These are phyloP conservation scores for Drosophila tanythrix DNA, from an alignment of 2,888 invertebrate genomes.

Conservation along the genomic window DNA sequence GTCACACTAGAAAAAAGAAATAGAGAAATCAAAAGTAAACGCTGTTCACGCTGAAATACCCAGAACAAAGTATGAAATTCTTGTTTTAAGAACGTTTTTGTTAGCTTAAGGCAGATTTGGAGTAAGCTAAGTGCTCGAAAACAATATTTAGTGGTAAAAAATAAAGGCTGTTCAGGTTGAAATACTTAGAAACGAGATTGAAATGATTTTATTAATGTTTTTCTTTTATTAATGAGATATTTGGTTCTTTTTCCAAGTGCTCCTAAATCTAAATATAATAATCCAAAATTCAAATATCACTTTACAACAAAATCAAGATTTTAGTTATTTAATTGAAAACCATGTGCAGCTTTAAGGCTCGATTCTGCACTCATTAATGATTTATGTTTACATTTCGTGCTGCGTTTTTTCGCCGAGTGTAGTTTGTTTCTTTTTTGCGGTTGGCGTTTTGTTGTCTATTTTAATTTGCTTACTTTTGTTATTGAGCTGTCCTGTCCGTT, in stretches of 20 bases:
- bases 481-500: slow-evolving; percentile 67
- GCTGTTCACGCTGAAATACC: not conserved
- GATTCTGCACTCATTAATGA: not conserved
- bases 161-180: no score
- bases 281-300: not conserved
- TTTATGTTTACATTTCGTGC: not conserved
- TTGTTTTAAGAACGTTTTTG: no score
- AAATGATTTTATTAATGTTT: no score
- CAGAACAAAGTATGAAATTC: not conserved
- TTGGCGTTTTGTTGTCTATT: slow-evolving; percentile 73
- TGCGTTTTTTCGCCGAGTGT: not conserved
- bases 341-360: not conserved
- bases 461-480: slow-evolving; percentile 81
- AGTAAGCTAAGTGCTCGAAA: no score
- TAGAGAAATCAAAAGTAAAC: not conserved
- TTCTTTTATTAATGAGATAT: not conserved
- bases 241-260: not conserved
- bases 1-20: slow-evolving; percentile 16
- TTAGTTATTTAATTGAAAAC: not conserved
- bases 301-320: not conserved
- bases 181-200: no score
- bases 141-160: no score
- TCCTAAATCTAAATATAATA: not conserved
- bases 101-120: no score
- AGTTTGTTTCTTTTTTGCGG: slow-evolving; percentile 44